phyloP scores from a whole-genome alignment of 2,888 invertebrate genomes.

The Caradrina kadenii region DNA sequence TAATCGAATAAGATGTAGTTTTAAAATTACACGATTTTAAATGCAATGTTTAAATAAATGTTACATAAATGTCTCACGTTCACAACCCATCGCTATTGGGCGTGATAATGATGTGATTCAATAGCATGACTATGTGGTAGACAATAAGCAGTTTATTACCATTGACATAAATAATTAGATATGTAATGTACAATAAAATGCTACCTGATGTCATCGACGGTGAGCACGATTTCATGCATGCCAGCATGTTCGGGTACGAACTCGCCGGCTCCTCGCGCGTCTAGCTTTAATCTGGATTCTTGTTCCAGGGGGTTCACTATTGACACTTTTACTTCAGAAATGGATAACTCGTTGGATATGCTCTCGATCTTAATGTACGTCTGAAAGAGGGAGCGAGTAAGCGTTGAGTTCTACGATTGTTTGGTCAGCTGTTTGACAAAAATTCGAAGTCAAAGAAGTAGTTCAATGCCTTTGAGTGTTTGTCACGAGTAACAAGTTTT shows the following conservation, averaged over 20 bases:
- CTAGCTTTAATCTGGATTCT: conserved; percentile 91
- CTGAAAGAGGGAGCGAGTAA: conserved; percentile 83
- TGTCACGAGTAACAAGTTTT: background rate
- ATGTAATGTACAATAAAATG: conserved; percentile 7
- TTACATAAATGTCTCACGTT: conserved; percentile 17
- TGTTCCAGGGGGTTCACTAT: conserved; percentile 95
- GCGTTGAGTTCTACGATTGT: conserved; percentile 28
- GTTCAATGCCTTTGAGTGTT: conserved; percentile 29
- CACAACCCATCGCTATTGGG: conserved; percentile 17
- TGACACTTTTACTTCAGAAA: conserved; percentile 93
- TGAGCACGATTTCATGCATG: conserved; percentile 95
- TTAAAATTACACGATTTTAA: background rate
- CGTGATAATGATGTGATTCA: conserved; percentile 18
- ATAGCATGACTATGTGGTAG: conserved; percentile 11
- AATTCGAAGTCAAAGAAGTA: conserved; percentile 51
- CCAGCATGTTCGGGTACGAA: conserved; percentile 97
- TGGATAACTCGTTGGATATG: conserved; percentile 92
- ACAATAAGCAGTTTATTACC: conserved; percentile 35
- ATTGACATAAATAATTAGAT: conserved; percentile 14
- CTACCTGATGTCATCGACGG: conserved; percentile 91
- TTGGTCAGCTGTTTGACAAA: conserved; percentile 50
- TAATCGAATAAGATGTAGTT: too few species aligned
- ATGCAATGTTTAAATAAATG: conserved; percentile 13
- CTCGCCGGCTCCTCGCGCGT: conserved; percentile 94
- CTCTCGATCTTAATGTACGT: conserved; percentile 95